These are phyloP conservation scores for Tetramorium parvispinum DNA, from an alignment of 1,140 invertebrate species.

Conservation along the genomic window DNA sequence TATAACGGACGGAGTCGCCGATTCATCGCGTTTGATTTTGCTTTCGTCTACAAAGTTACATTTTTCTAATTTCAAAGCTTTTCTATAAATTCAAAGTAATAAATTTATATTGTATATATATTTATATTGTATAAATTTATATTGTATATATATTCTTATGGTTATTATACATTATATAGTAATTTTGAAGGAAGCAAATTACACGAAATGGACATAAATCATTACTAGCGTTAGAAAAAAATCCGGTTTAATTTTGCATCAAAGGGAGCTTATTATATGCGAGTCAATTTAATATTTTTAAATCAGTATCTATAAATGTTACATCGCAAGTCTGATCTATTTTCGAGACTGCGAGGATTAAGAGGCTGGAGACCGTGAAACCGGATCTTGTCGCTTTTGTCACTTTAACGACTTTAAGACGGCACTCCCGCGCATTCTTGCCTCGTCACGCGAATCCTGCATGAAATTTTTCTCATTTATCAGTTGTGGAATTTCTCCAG, in stretches of 20 bases:
- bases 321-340: slow-evolving; percentile 25
- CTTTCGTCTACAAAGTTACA: no score
- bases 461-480: slow-evolving; percentile 54
- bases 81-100: not conserved
- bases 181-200: not conserved
- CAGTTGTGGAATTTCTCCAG: slow-evolving; percentile 44
- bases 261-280: not conserved
- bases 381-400: slow-evolving; percentile 52
- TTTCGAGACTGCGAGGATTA: slow-evolving; percentile 52
- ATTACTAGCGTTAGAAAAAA: not conserved
- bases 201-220: not conserved
- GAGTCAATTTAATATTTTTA: slow-evolving; percentile 28
- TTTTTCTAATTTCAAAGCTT: not conserved
- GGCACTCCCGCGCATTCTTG: slow-evolving; percentile 45
- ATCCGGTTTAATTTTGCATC: not conserved
- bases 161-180: not conserved
- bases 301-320: not conserved
- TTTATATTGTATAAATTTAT: no score
- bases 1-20: not conserved
- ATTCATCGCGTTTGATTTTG: not conserved
- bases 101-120: no score
- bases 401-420: slow-evolving; percentile 30
- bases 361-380: slow-evolving; percentile 63
- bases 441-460: slow-evolving; percentile 49
- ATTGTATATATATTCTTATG: not conserved